Evolutionary conservation across 2,888 invertebrate genomes (phyloP).

Genomic region (Dasypolia templi): DNA sequence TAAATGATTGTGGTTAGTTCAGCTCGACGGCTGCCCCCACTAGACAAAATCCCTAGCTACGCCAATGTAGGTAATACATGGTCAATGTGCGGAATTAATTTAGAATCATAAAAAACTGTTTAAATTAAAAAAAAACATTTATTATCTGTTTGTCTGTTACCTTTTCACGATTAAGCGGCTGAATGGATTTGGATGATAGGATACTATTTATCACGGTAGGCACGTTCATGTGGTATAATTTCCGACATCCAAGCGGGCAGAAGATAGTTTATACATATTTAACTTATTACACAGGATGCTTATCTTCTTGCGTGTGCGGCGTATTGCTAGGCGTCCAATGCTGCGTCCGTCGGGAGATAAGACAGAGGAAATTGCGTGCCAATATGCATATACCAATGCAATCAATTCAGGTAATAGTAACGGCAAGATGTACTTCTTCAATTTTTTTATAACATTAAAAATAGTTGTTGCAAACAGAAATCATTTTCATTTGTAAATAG

Average conservation of each 20-base stretch:
- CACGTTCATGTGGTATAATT: no score
- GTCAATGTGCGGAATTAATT: no score
- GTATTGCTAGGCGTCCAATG: slow-evolving; percentile 92
- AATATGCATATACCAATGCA: slow-evolving; percentile 88
- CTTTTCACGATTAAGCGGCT: no score
- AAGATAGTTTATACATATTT: neutral
- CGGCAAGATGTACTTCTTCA: neutral
- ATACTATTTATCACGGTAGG: no score
- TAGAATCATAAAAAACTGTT: no score
- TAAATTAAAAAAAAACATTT: no score
- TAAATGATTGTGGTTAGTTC: neutral
- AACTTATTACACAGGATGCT: slow-evolving; percentile 78
- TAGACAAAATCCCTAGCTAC: neutral
- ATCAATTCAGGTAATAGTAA: slow-evolving; percentile 79
- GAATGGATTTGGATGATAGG: no score
- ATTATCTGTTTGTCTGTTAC: no score
- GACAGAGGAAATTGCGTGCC: slow-evolving; percentile 82
- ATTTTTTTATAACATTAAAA: neutral
- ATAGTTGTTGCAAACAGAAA: neutral
- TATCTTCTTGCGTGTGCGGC: slow-evolving; percentile 91
- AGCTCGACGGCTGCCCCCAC: neutral
- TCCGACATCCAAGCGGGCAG: no score
- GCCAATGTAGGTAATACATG: no score
- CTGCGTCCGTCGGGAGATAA: slow-evolving; percentile 90
- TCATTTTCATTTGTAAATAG: neutral